A percentile compares a stretch with the other conserved stretches of the same genome.
Conservation (phyloP, 1,140 invertebrate genomes). For the Asbolus verrucosus region DNA sequence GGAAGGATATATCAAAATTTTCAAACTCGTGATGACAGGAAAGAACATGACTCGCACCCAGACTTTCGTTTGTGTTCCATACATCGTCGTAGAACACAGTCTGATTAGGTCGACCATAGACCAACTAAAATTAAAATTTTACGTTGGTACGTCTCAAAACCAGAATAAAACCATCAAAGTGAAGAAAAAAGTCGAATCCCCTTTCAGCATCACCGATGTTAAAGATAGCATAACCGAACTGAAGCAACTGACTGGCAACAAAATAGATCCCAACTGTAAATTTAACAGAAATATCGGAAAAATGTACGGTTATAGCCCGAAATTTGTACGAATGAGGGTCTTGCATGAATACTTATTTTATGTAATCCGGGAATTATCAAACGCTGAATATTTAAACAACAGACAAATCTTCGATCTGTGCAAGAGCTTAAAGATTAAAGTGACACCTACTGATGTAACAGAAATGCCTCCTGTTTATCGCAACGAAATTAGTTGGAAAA, state of each 20-base stretch:
- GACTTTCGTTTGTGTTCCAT: constrained; percentile 72
- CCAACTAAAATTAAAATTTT: constrained; percentile 73
- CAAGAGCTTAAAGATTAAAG: constrained; percentile 47
- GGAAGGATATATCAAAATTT: constrained; percentile 72
- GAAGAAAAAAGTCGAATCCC: constrained; percentile 37
- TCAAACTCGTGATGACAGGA: constrained; percentile 69
- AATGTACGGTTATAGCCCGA: constrained; percentile 66
- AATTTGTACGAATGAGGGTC: constrained; percentile 75
- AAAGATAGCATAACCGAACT: constrained; percentile 52
- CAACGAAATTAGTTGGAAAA: constrained; percentile 75
- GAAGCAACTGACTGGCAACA: constrained; percentile 43
- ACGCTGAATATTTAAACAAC: constrained; percentile 62
- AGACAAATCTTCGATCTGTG: constrained; percentile 46
- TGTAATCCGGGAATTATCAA: constrained; percentile 72
- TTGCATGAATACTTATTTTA: constrained; percentile 80
- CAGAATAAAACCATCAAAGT: constrained; percentile 19
- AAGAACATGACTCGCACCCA: constrained; percentile 66
- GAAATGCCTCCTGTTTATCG: constrained; percentile 68
- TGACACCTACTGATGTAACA: constrained; percentile 51
- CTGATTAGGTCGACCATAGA: constrained; percentile 72
- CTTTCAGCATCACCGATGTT: constrained; percentile 49
- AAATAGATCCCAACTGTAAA: constrained; percentile 30
- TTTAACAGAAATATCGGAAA: constrained; percentile 33
- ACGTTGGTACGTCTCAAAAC: constrained; percentile 47
- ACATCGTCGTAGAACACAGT: constrained; percentile 67